These are phyloP conservation scores for Lasioglossum baleicum DNA, from an alignment of 1,140 invertebrate species.

Conservation along the genomic window DNA sequence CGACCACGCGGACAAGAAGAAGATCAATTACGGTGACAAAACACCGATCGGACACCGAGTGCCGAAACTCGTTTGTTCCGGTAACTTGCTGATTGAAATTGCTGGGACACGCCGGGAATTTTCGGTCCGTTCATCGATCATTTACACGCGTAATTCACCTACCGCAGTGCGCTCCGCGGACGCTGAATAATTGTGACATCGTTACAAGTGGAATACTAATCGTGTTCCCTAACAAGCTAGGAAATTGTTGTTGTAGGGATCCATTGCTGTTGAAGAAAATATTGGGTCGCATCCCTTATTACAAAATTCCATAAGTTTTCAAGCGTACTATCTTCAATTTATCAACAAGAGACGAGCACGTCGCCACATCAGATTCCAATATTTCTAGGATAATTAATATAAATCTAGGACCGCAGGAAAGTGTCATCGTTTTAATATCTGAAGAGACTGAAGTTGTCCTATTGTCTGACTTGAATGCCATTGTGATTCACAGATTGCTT, in stretches of 20 bases:
- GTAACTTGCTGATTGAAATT: not conserved
- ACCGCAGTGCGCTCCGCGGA: not conserved
- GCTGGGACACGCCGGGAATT: not conserved
- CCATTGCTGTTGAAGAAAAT: too few species aligned
- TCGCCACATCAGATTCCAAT: too few species aligned
- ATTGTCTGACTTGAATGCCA: not conserved
- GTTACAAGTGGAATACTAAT: too few species aligned
- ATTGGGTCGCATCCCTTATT: too few species aligned
- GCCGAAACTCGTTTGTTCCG: conserved; percentile 54
- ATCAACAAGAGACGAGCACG: too few species aligned
- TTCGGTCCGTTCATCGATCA: too few species aligned
- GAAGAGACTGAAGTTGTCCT: not conserved
- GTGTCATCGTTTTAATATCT: not conserved
- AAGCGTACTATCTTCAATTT: too few species aligned
- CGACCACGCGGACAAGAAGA: conserved; percentile 68
- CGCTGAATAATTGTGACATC: too few species aligned
- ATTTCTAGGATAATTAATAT: not conserved
- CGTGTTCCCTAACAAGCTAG: too few species aligned
- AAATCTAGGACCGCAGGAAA: conserved; percentile 16
- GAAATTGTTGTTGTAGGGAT: too few species aligned
- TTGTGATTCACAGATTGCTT: not conserved
- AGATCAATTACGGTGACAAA: conserved; percentile 71
- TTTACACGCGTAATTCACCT: not conserved
- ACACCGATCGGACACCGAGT: conserved; percentile 35
- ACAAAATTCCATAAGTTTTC: too few species aligned